phyloP scores from a whole-genome alignment of 1,140 invertebrate genomes.

The Hyles euphorbiae region DNA sequence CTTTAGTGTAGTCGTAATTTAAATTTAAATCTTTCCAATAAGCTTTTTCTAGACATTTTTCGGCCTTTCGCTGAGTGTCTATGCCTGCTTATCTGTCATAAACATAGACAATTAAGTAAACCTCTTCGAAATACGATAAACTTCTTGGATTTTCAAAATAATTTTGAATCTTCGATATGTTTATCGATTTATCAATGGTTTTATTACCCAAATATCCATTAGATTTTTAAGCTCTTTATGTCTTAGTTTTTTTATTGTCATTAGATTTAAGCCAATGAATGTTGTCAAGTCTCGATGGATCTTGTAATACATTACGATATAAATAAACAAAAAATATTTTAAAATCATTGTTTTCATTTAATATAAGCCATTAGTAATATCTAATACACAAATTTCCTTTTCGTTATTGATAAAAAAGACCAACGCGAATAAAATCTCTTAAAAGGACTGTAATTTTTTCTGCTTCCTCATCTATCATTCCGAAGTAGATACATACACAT shows the following conservation, averaged over 20 bases:
- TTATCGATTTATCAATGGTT: slow-evolving; percentile 29
- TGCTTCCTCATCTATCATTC: no score
- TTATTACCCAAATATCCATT: slow-evolving; percentile 32
- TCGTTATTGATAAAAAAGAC: no score
- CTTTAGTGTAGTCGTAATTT: background rate
- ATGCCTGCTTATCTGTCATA: no score
- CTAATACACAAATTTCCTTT: no score
- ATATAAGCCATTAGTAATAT: background rate
- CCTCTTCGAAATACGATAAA: slow-evolving; percentile 28
- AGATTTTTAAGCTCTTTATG: slow-evolving; percentile 4
- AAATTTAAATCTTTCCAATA: background rate
- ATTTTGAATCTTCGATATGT: slow-evolving; percentile 49
- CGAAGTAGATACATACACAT: no score
- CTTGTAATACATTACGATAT: slow-evolving; percentile 43
- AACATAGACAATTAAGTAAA: no score
- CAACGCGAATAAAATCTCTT: no score
- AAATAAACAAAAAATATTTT: slow-evolving; percentile 42
- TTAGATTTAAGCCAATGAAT: slow-evolving; percentile 15
- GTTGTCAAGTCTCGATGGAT: slow-evolving; percentile 30
- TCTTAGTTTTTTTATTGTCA: slow-evolving; percentile 7
- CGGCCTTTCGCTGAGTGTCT: no score
- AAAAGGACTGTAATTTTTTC: no score
- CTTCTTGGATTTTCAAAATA: slow-evolving; percentile 52
- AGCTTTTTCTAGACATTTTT: background rate
- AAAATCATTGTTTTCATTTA: slow-evolving; percentile 21